Evolutionary conservation across 2,797 vertebrate genomes (phyloP).

Genomic region (Macropus fuliginosus): DNA sequence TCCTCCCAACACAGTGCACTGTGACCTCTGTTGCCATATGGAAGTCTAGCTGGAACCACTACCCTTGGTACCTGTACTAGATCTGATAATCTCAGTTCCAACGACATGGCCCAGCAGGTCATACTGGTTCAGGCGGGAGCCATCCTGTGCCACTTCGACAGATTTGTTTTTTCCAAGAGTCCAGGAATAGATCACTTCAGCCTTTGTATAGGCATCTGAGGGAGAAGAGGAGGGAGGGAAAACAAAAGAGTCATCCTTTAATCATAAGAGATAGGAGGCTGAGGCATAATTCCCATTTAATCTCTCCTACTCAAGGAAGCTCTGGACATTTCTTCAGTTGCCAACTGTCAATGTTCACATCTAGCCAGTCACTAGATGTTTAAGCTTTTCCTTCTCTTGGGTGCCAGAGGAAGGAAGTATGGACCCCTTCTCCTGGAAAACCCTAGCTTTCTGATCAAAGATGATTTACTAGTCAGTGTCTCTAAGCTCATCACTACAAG

Average conservation of each 20-base stretch:
- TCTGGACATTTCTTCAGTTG: constrained; percentile 26
- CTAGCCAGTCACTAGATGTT: background rate
- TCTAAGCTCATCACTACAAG: background rate
- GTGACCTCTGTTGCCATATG: constrained; percentile 15
- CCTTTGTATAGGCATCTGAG: constrained; percentile 98
- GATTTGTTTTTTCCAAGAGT: constrained; percentile 94
- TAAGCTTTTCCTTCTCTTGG: constrained; percentile 37
- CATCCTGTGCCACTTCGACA: constrained; percentile 95
- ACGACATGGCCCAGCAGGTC: constrained; percentile 96
- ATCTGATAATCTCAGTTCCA: constrained; percentile 97
- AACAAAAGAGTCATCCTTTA: constrained; percentile 47
- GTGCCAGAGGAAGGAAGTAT: background rate
- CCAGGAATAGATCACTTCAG: constrained; percentile 98
- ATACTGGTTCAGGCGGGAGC: constrained; percentile 98
- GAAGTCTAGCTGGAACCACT: background rate
- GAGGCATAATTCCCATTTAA: constrained; percentile 31
- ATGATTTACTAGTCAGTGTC: background rate
- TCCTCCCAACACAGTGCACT: background rate
- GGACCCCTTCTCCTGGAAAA: background rate
- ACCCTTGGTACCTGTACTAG: constrained; percentile 93
- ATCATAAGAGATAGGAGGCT: constrained; percentile 22
- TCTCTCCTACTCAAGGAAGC: background rate
- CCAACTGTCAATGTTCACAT: constrained; percentile 39
- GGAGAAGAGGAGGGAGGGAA: constrained; percentile 52
- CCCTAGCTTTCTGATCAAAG: background rate